Evolutionary conservation across 2,113 vertebrate species (phyloP), one percentile per base, ranked within the genome.

Genomic region (Microcebus murinus): DNA sequence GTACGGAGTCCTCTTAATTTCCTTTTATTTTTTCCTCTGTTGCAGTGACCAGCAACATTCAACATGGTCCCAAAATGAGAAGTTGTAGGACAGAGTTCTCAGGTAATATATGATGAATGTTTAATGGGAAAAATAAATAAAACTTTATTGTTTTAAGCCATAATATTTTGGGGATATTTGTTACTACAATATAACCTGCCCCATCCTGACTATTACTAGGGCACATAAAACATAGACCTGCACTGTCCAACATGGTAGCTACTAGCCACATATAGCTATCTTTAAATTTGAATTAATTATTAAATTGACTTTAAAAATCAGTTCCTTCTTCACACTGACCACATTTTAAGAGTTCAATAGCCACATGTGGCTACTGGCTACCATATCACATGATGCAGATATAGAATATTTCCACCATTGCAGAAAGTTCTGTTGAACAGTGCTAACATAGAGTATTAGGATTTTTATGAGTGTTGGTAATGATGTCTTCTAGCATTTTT

Each of bases 401-500:
- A 20, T 13, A 80, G n/a, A 57, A 34, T 3, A 59, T 76, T 77
- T 48, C 39, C 12, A 4, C 81, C 18, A 21, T n/a, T 59, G 23
- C 17, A 52, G 59, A 57, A 87, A 36, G 23, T 63, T 59, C 34
- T 73, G 14, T 23, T 63, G 15, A 79, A 42, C 8, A 10, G 31
- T 12, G 17, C 17, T 94, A 45, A 71, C 17, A 39, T 3, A 59
- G 20, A 90, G 52, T 71, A 25, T 6, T 68, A 45, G 57, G 20
- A 55, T 57, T 90, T 85, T 94, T 71, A 20, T 83, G 45, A 89
- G 21, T 42, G 6, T 71, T 63, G 10, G 9, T 77, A 70, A 67
- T 87, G 57, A 36, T 57, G 65, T 29, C 73, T 89, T 61, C 73
- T 96, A 88, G 92, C 34, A 48, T 87, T 68, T 55, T 71, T 92